Conservation (phyloP, 2,888 invertebrate species). For the Stenodera caucasica region DNA sequence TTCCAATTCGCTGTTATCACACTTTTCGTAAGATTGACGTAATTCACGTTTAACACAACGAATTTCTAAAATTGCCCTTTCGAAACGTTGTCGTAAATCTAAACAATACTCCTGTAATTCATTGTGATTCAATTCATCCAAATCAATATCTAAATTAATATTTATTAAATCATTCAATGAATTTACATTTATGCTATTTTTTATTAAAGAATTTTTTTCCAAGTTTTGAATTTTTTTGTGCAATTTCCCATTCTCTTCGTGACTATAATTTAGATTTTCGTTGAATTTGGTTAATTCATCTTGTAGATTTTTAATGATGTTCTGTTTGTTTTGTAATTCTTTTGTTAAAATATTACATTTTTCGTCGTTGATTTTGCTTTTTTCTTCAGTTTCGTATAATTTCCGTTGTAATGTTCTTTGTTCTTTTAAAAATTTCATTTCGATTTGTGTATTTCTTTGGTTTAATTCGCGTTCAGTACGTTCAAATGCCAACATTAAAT, state of each 20-base stretch:
- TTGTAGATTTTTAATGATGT: conserved; percentile 67
- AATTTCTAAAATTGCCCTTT: conserved; percentile 82
- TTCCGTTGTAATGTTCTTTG: conserved; percentile 55
- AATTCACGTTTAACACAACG: conserved; percentile 80
- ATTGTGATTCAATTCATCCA: conserved; percentile 73
- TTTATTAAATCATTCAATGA: conserved; percentile 81
- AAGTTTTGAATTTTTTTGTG: conserved; percentile 73
- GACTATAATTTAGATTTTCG: conserved; percentile 68
- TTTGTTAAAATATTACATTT: conserved; percentile 66
- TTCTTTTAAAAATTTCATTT: conserved; percentile 69
- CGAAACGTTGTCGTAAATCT: conserved; percentile 74
- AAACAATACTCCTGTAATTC: conserved; percentile 79
- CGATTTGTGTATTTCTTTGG: conserved; percentile 70
- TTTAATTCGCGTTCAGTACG: conserved; percentile 76
- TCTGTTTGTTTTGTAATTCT: conserved; percentile 68
- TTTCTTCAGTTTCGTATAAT: conserved; percentile 68
- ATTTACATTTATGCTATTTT: conserved; percentile 68
- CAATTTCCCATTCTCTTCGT: conserved; percentile 76
- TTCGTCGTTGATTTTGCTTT: conserved; percentile 68
- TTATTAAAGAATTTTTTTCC: conserved; percentile 64
- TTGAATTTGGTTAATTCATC: conserved; percentile 69
- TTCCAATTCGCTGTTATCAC: conserved; percentile 79
- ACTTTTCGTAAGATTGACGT: conserved; percentile 76
- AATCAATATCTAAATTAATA: conserved; percentile 73
- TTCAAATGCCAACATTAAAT: conserved; percentile 73